phyloP scores from a whole-genome alignment of 2,888 invertebrate genomes.

The Eugnorisma glareosa region DNA sequence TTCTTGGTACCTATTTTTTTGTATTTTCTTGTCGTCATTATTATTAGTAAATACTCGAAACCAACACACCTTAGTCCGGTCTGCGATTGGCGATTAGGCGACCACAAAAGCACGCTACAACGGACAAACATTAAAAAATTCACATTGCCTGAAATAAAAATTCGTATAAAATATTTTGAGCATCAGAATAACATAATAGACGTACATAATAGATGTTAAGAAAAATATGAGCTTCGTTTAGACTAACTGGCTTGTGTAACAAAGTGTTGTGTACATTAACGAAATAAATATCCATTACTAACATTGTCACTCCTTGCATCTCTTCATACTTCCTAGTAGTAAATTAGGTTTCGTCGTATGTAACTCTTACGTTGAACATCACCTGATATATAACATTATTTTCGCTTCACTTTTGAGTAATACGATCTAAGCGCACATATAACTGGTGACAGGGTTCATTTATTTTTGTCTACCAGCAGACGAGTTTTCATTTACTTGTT shows the following conservation, averaged over 20 bases:
- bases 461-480: conserved; percentile 86
- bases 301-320: conserved; percentile 73
- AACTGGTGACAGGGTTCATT: conserved; percentile 89
- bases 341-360: conserved; percentile 56
- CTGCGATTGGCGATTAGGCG: conserved; percentile 34
- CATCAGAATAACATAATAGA: conserved; percentile 73
- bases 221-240: conserved; percentile 90
- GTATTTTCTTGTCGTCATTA: conserved; percentile 36
- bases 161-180: conserved; percentile 55
- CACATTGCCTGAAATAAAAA: conserved; percentile 42
- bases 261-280: conserved; percentile 84
- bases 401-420: conserved; percentile 71
- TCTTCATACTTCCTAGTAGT: conserved; percentile 65
- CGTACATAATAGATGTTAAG: conserved; percentile 87
- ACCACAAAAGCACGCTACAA: conserved; percentile 38
- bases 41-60: conserved; percentile 35
- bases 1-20: conserved; percentile 38
- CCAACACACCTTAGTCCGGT: conserved; percentile 33
- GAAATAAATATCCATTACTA: conserved; percentile 76
- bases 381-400: conserved; percentile 55
- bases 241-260: conserved; percentile 89
- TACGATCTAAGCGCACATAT: conserved; percentile 86
- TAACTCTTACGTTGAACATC: conserved; percentile 53
- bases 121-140: conserved; percentile 28
- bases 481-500: conserved; percentile 77